Base-by-base conservation (phyloP, 1,140 invertebrate species). In the Agrypnia vestita region DNA sequence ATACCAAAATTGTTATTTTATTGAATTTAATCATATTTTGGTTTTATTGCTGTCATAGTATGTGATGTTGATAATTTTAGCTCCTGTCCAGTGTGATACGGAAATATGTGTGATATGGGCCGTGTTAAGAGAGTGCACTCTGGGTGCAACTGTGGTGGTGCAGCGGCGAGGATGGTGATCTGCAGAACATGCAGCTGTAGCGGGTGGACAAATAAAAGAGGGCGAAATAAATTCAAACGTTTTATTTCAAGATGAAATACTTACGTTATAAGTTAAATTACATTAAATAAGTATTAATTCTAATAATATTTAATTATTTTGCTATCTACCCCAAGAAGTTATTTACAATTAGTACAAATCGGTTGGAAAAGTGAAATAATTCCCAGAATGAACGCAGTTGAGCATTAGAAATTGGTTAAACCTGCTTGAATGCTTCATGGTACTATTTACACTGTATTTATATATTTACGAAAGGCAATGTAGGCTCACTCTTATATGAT, bases 261-360 rank as follows among this genome's bases (percentile, higher is more conserved):
- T 78, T 74, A 78, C 71, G 56, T 78, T 83, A 83, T 80, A 83
- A 83, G 81, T 83, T 83, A 83, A 71, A 35, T 80, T 83, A 83
- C 79, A 83, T 83, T 80, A 83, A 83, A 83, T 83, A 82, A 75
- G 61, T 75, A 80, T 80, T 83, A 83, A 77, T 71, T 80, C 79
- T 83, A 83, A 72, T 74, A 76, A 76, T 80, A 79, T 80, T 83
- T 76, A 67, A 80, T 83, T 83, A 83, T 83, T 83, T 83, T 80
- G 82, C 82, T 83, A 83, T 83, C 82, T 83, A 83, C 76, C 77
- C 25, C 64, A 82, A 82, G 59, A 77, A 69, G 71, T 80, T 80
- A 83, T 80, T 76, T 83, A 80, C 79, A 83, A 47, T 79, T 69
- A 77, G 47, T 67, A 77, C 59, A 76, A 76, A 78, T 72, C 64